These are phyloP conservation scores for Malurus elegans DNA, from an alignment of 2,113 vertebrate genomes.

Conservation along the genomic window DNA sequence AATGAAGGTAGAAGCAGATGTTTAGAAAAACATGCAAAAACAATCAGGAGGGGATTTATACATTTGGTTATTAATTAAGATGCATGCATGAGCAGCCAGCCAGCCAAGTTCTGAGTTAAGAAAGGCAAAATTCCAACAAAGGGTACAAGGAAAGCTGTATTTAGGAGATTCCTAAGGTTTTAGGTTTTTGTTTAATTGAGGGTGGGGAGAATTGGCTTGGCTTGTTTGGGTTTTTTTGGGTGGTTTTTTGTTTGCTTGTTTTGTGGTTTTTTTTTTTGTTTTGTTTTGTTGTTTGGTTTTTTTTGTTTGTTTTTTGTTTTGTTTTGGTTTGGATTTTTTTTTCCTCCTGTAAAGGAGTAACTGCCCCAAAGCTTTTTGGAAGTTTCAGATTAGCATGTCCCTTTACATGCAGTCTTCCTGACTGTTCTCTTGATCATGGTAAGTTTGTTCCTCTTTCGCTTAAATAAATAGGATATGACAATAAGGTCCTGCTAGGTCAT, in stretches of 20 bases:
- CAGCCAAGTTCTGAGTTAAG: conserved; percentile 9
- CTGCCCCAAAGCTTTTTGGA: neutral
- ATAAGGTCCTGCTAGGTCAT: neutral
- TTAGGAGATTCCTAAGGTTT: neutral
- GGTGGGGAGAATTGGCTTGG: fast-evolving
- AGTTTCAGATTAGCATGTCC: neutral
- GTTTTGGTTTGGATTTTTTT: too few species aligned
- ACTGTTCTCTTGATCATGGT: neutral
- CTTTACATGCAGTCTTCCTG: neutral
- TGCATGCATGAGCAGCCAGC: conserved; percentile 44
- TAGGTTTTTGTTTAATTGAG: neutral
- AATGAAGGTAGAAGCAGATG: conserved; percentile 49
- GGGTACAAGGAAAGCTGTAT: neutral
- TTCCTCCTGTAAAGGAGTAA: neutral
- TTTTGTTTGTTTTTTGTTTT: neutral
- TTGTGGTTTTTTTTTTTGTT: neutral
- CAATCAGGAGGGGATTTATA: conserved; percentile 54
- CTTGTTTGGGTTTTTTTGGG: too few species aligned
- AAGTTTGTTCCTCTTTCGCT: neutral
- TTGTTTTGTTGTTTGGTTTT: neutral
- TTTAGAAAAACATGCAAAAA: conserved; percentile 38
- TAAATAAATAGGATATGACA: neutral
- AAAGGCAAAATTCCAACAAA: neutral
- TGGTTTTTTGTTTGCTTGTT: too few species aligned
- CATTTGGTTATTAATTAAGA: conserved; percentile 69